Evolutionary conservation across 1,140 invertebrate species (phyloP), one percentile per base, ranked within the genome.

Genomic region (Manduca sexta): DNA sequence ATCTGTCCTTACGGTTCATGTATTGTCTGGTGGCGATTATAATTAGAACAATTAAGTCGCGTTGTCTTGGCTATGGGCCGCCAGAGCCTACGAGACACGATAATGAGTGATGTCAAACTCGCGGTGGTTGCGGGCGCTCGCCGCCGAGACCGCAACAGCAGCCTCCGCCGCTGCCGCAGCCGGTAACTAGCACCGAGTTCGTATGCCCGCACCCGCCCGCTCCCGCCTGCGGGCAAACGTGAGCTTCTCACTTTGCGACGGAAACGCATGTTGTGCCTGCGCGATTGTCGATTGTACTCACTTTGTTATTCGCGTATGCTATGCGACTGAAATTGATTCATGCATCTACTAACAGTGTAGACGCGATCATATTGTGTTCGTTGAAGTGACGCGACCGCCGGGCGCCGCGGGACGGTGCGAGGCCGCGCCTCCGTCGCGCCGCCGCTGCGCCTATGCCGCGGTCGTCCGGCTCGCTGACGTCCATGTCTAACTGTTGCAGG

Each of bases 401-500:
- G 12, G 6, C 43, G 31, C 39, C 26, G 42, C 33, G 35, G 48
- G 42, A n/a, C n/a, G 48, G 42, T 57, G 12, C 13, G 15, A 2
- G 34, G 47, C 37, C 42, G 37, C 18, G 34, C 34, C n/a, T 38
- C n/a, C 42, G 38, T 16, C 29, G 5, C 38, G 52, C 17, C 30
- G 17, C 8, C 43, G 52, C 46, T 35, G 46, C 30, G 17, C 40
- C 48, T 12, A 14, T 16, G 14, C 30, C 39, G 7, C 21, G n/a
- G 5, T 2, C 21, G 21, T 8, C 33, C 39, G 48, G 8, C 69
- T 71, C 72, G 69, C 66, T 66, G 57, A 60, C 66, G 63, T 54
- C 62, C 55, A 37, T 52, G 34, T 57, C 42, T 79, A 61, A 54
- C 83, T 80, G 75, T 86, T 88, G 53, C 88, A 90, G 89, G 88